Evolutionary conservation across 2,113 vertebrate genomes (phyloP).

Genomic region (Trichomycterus rosablanca): DNA sequence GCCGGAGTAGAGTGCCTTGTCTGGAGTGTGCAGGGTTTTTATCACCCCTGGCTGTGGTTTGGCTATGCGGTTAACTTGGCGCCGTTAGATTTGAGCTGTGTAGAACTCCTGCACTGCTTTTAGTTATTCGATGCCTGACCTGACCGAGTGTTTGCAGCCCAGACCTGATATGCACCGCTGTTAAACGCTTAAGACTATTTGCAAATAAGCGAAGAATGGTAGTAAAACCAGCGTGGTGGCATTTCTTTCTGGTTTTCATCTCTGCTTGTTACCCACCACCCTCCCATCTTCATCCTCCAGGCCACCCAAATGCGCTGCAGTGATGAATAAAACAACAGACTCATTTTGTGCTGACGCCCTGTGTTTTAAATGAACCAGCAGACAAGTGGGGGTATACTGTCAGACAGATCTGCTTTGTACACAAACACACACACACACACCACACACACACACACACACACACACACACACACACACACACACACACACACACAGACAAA

Average conservation of each 20-base stretch:
- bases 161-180: background rate
- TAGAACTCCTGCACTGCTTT: conserved; percentile 7
- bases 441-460: conserved; percentile 8
- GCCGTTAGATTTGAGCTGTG: background rate
- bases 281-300: conserved; percentile 41
- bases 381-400: conserved; percentile 39
- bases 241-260: conserved; percentile 5
- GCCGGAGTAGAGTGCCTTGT: background rate
- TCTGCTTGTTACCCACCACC: background rate
- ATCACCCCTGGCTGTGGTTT: conserved; percentile 1
- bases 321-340: conserved; percentile 74
- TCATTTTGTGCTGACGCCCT: conserved; percentile 61
- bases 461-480: conserved; percentile 11
- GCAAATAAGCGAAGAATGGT: too few species aligned
- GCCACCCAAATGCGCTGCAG: conserved; percentile 61
- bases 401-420: conserved; percentile 39
- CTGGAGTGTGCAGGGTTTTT: background rate
- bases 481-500: too few species aligned
- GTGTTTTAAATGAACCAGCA: conserved; percentile 61
- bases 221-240: conserved; percentile 13
- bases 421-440: background rate
- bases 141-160: conserved; percentile 1
- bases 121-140: conserved; percentile 6
- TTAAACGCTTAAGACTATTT: conserved; percentile 10
- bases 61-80: background rate